These are phyloP conservation scores for Danio aesculapii DNA, from an alignment of 2,797 vertebrate genomes.

Conservation along the genomic window DNA sequence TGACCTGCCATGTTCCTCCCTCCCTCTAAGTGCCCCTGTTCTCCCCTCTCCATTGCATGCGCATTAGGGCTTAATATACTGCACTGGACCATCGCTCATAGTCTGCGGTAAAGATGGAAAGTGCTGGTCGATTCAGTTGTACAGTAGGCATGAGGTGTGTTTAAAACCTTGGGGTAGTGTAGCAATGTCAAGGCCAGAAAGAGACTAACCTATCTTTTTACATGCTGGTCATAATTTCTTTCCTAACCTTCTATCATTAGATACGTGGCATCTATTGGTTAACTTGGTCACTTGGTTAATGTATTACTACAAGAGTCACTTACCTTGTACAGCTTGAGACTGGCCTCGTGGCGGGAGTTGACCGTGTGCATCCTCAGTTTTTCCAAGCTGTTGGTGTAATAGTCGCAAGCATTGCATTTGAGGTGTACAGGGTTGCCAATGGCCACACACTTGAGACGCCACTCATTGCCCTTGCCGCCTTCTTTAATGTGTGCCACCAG, in stretches of 20 bases:
- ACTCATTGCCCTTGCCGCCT: constrained; percentile 97
- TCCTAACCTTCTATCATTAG: not conserved
- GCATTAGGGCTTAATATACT: constrained; percentile 47
- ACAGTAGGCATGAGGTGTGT: constrained; percentile 20
- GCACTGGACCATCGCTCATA: constrained; percentile 22
- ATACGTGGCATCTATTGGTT: not conserved
- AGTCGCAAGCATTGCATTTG: constrained; percentile 99
- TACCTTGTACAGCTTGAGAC: constrained; percentile 99
- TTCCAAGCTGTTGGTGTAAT: constrained; percentile 98
- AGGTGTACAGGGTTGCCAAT: constrained; percentile 98
- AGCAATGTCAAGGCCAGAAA: constrained; percentile 9
- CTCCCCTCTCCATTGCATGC: constrained; percentile 54
- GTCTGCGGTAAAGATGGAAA: not conserved
- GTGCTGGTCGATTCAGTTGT: constrained; percentile 25
- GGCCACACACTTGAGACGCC: constrained; percentile 98
- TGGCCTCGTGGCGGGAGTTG: constrained; percentile 96
- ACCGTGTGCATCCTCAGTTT: constrained; percentile 97
- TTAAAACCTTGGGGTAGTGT: not conserved
- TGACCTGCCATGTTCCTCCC: constrained; percentile 72
- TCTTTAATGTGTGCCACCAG: constrained; percentile 99
- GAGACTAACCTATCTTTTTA: not conserved
- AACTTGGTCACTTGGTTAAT: not conserved
- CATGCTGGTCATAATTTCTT: not conserved
- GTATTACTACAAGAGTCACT: constrained; percentile 61
- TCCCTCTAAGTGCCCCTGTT: constrained; percentile 58